Base-by-base conservation (phyloP, 2,797 vertebrate genomes). In the Betta splendens region DNA sequence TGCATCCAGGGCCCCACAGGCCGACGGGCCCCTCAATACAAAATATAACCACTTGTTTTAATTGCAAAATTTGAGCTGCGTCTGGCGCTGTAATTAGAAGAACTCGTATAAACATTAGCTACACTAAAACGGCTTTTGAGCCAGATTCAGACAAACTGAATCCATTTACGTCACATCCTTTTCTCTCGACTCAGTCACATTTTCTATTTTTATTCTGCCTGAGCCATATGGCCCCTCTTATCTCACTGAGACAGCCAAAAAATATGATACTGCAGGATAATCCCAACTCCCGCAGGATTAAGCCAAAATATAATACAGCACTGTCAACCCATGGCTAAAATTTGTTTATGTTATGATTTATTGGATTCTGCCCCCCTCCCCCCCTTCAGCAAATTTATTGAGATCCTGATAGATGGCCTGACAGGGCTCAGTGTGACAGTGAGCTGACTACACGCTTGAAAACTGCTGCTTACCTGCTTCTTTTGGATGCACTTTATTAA, bases 321-420 rank as follows among this genome's bases (percentile, higher is more conserved):
- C 83, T 85, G 84, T 86, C 87, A 83, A 71, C 53, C 63, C 74
- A 55, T 35, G 72, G 73, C 61, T 39, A 77, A n/a, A 74, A 83
- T 86, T 86, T 85, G 83, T 86, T 86, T 83, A 82, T 65, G 69
- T 75, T 83, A 79, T 83, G 84, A 89, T 85, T 82, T 86, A 86
- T 85, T 87, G 72, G 72, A 87, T 87, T 86, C 70, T 59, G 59
- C 42, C 49, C 51, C 64, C 11, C 3, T 17, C 9, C 9, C 11
- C 17, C 37, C 29, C 67, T 46, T 74, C 84, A 74, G 80, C 77
- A 86, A 84, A 85, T 83, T 46, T 81, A 85, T 85, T 79, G 80
- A 80, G 70, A 84, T 84, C 52, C 8, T 81, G 84, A 89, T 77
- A 84, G 76, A 80, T 77, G 73, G 70, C 20, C 62, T 78, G 85